Conservation (phyloP, 2,113 vertebrate species). For the Prochilodus magdalenae region DNA sequence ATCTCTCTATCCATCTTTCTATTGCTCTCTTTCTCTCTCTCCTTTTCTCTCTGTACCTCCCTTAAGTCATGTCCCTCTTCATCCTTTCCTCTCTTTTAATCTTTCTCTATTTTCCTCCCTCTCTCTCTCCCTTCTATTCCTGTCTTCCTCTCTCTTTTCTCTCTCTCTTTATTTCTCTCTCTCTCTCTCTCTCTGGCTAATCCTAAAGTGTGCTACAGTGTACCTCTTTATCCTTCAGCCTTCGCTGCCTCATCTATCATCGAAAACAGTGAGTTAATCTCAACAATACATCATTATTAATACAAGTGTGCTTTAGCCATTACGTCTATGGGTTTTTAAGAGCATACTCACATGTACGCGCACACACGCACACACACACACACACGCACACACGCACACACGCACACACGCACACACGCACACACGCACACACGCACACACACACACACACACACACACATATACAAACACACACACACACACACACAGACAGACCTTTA, state of each 20-base stretch:
- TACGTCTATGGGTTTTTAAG: slow-evolving; percentile 29
- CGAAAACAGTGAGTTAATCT: slow-evolving; percentile 35
- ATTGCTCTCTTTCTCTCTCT: too few species aligned
- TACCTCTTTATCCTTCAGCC: slow-evolving; percentile 23
- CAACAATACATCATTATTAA: slow-evolving; percentile 51
- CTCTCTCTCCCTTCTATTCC: background rate
- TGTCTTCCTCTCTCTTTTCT: background rate
- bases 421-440: slow-evolving; percentile 37
- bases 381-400: slow-evolving; percentile 28
- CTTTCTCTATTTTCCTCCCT: background rate
- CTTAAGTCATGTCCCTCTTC: too few species aligned
- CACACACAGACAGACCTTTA: slow-evolving; percentile 32
- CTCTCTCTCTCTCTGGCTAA: background rate
- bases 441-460: slow-evolving; percentile 13
- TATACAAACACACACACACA: slow-evolving; percentile 24
- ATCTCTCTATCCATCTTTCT: too few species aligned
- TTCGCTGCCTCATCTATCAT: slow-evolving; percentile 26
- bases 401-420: slow-evolving; percentile 17
- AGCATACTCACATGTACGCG: slow-evolving; percentile 7
- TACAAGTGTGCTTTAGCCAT: slow-evolving; percentile 25
- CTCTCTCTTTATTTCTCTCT: too few species aligned
- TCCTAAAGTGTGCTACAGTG: background rate
- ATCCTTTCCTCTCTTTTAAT: too few species aligned
- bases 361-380: slow-evolving; percentile 8
- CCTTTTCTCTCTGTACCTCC: too few species aligned